Conservation (phyloP, 2,797 vertebrate species). For the Pachyuromys duprasi region DNA sequence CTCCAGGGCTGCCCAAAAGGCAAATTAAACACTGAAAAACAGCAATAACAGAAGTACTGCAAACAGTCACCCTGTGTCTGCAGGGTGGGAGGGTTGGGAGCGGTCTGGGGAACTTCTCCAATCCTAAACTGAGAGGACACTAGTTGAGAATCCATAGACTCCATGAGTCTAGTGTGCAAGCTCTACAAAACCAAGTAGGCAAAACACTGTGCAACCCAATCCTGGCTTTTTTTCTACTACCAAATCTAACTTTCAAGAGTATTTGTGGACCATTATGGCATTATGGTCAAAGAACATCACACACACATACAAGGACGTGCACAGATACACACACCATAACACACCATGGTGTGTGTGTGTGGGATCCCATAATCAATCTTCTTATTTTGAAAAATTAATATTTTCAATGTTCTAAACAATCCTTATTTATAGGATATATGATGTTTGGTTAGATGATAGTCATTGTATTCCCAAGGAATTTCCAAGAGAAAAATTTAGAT, state of each 20-base stretch:
- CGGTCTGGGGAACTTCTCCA: neutral
- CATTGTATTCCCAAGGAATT: conserved; percentile 8
- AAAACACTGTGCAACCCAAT: neutral
- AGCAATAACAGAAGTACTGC: conserved; percentile 21
- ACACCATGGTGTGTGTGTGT: no score
- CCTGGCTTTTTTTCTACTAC: neutral
- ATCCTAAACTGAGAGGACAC: neutral
- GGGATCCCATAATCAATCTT: neutral
- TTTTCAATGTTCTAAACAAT: neutral
- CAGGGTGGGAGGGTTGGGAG: conserved; percentile 41
- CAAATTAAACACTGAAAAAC: conserved; percentile 69
- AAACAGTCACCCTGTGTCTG: neutral
- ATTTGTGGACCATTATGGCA: neutral
- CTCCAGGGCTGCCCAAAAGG: conserved; percentile 52
- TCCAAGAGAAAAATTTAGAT: neutral
- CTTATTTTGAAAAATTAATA: neutral
- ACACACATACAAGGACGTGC: neutral
- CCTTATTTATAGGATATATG: neutral
- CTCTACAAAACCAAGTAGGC: neutral
- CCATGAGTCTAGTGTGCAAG: neutral
- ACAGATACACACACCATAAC: neutral
- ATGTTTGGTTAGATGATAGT: neutral
- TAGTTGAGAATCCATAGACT: neutral
- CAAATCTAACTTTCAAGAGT: neutral
- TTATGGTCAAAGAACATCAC: neutral